phyloP scores from a whole-genome alignment of 2,888 invertebrate species.

The Dorcus parallelipipedus region DNA sequence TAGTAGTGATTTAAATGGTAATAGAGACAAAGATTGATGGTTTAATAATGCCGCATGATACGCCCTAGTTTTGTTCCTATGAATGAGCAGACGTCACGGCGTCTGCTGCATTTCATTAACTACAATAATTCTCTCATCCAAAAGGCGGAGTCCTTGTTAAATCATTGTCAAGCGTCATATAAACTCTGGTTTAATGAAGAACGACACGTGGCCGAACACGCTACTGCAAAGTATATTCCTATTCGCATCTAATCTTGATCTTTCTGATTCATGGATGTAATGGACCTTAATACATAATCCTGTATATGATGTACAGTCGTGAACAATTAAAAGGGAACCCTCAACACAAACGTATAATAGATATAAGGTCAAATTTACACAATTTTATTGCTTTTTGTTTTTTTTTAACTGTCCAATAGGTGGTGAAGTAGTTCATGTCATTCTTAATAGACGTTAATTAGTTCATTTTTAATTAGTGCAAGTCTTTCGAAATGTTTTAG shows the following conservation, averaged over 20 bases:
- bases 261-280: not conserved
- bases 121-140: conserved; percentile 38
- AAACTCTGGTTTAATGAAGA: conserved; percentile 42
- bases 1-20: not conserved
- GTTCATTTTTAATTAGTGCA: too few relatives aligned
- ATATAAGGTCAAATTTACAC: too few relatives aligned
- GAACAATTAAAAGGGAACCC: too few relatives aligned
- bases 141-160: conserved; percentile 39
- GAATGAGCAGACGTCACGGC: conserved; percentile 24
- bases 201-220: conserved; percentile 34
- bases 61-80: conserved; percentile 20
- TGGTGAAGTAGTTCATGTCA: too few relatives aligned
- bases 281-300: not conserved
- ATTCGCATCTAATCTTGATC: conserved; percentile 3
- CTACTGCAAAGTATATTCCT: conserved; percentile 2
- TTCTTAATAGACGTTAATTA: too few relatives aligned
- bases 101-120: conserved; percentile 40
- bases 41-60: conserved; percentile 11
- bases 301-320: too few relatives aligned
- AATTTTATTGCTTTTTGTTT: too few relatives aligned
- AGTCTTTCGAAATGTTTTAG: too few relatives aligned
- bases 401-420: too few relatives aligned
- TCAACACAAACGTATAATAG: too few relatives aligned
- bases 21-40: conserved; percentile 11
- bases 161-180: conserved; percentile 25